A percentile compares a stretch with the other conserved stretches of the same genome.
Evolutionary conservation across 2,113 vertebrate genomes (phyloP).

Genomic region (Rhegmatorhina hoffmannsi): DNA sequence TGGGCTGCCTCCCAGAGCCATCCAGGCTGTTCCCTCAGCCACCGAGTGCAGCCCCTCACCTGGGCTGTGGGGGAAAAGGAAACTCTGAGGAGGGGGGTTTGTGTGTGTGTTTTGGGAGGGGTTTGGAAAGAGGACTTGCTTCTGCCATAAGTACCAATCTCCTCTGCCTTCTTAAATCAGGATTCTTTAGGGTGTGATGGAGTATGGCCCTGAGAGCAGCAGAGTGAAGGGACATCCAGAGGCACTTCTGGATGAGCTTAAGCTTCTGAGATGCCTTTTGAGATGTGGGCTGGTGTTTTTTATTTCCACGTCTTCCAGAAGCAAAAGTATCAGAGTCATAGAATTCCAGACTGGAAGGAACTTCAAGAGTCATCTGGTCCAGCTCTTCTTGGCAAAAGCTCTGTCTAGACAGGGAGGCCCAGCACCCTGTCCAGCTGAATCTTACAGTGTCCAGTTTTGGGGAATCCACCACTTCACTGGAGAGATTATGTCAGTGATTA

Average conservation of each 20-base stretch:
- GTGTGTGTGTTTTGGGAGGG: neutral
- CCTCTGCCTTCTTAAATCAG: neutral
- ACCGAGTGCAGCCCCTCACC: neutral
- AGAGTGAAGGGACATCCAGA: fast-evolving
- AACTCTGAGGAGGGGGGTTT: neutral
- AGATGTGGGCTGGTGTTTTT: neutral
- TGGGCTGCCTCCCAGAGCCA: neutral
- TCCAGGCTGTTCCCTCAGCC: neutral
- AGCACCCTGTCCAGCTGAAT: neutral
- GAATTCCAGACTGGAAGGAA: neutral
- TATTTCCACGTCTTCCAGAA: neutral
- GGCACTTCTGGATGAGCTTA: neutral
- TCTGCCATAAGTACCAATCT: neutral
- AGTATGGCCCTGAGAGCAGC: neutral
- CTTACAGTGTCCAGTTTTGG: neutral
- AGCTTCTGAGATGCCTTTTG: neutral
- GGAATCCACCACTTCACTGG: neutral
- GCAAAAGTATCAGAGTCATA: neutral
- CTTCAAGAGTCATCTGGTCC: neutral
- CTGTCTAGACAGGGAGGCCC: neutral
- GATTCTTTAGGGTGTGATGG: neutral
- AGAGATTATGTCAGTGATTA: neutral
- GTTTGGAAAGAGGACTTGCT: neutral
- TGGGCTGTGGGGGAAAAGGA: neutral
- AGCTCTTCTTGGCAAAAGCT: neutral